A percentile compares a stretch with the other conserved stretches of the same genome.
These are phyloP conservation scores for Drosophila malerkotliana DNA, from an alignment of 1,140 invertebrate genomes.

Conservation along the genomic window DNA sequence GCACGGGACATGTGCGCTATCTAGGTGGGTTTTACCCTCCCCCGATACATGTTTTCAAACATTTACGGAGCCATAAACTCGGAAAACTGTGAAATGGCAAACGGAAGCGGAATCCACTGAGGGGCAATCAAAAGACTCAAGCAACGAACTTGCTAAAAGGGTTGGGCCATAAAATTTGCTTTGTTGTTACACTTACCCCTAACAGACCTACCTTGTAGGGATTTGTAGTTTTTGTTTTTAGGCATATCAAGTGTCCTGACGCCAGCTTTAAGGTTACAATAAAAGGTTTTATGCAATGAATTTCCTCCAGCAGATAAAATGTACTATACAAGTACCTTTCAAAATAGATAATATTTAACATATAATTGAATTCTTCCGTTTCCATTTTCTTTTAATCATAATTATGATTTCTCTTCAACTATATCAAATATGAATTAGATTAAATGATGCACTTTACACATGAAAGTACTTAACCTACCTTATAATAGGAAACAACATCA, in stretches of 20 bases:
- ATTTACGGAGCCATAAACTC: conserved; percentile 17
- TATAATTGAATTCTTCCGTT: background rate
- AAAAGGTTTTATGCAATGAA: too few species aligned
- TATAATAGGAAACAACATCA: background rate
- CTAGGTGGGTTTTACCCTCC: conserved; percentile 31
- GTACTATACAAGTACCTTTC: background rate
- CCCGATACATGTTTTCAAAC: conserved; percentile 3
- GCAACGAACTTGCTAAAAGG: conserved; percentile 50
- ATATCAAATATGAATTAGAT: conserved; percentile 1
- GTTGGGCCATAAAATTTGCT: conserved; percentile 24
- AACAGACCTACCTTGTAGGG: background rate
- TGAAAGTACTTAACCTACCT: background rate
- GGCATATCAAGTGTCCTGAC: conserved; percentile 3
- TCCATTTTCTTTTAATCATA: background rate
- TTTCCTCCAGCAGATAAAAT: too few species aligned
- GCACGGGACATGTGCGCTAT: conserved; percentile 42
- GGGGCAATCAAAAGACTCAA: conserved; percentile 47
- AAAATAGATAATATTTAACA: background rate
- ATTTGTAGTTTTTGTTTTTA: background rate
- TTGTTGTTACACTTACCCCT: conserved; percentile 1
- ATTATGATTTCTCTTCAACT: background rate
- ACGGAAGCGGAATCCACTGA: conserved; percentile 56
- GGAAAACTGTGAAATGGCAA: conserved; percentile 63
- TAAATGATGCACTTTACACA: conserved; percentile 1
- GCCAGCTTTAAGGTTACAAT: background rate